Evolutionary conservation across 2,113 vertebrate species (phyloP).

Genomic region (Sceloporus undulatus): DNA sequence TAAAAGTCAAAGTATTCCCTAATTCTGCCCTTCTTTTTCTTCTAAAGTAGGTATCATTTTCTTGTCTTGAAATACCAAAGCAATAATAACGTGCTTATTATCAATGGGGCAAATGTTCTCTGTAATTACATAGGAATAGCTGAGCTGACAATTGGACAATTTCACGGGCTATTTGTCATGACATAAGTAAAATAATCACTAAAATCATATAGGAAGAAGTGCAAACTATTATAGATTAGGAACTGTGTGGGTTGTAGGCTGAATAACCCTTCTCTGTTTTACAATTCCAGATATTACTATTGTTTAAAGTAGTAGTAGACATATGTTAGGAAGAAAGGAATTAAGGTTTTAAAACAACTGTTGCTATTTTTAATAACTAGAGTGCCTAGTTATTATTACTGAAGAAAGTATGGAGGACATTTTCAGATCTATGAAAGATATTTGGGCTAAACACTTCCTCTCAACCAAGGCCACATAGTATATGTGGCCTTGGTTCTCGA

Average conservation of each 20-base stretch:
- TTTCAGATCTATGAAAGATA: neutral
- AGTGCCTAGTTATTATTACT: neutral
- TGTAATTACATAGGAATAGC: conserved; percentile 29
- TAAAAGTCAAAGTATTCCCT: conserved; percentile 10
- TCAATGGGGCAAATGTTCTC: conserved; percentile 13
- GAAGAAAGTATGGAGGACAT: neutral
- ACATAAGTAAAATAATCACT: conserved; percentile 31
- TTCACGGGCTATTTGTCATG: conserved; percentile 6
- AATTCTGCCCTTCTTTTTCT: neutral
- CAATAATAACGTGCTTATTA: conserved; percentile 32
- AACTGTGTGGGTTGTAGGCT: neutral
- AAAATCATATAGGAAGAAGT: conserved; percentile 23
- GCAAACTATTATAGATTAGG: conserved; percentile 8
- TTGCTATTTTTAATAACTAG: neutral
- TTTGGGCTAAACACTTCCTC: neutral
- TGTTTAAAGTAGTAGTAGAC: neutral
- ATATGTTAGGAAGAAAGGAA: conserved; percentile 9
- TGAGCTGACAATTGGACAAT: neutral
- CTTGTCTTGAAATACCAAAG: conserved; percentile 10
- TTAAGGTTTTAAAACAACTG: conserved; percentile 5
- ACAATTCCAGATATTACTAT: conserved; percentile 20
- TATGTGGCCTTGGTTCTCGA: too few relatives aligned
- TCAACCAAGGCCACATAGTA: too few relatives aligned
- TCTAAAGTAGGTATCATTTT: neutral
- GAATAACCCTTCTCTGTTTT: neutral